Evolutionary conservation across 1,140 invertebrate species (phyloP), one percentile per base, ranked within the genome.

Genomic region (Zaprionus taronus): DNA sequence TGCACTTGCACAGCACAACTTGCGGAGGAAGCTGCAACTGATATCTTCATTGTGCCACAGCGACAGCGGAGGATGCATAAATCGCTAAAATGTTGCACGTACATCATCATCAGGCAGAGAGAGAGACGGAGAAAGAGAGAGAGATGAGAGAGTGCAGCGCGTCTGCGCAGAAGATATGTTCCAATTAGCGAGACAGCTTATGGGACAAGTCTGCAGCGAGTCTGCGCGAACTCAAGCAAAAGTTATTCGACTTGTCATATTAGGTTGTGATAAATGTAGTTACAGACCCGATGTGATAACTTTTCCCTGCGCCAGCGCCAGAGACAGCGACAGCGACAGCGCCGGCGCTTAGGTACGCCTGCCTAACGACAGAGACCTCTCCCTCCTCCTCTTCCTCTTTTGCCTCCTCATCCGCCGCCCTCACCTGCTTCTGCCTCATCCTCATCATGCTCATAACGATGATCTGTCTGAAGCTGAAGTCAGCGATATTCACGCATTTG

Each of bases 261-360:
- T 91, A 91, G 81, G 85, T 77, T 79, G 84, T 91, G 89, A 91
- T 91, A 90, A 91, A 91, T 91, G 89, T 91, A 91, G 89, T 91
- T 91, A 85, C 84, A 90, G 77, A 83, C 81, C 28, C 75, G 80
- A 91, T 85, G 81, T 91, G 89, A 91, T 91, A 89, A 91, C 84
- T 84, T 81, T 89, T 65, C 55, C 51, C 15, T 58, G 41, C 63
- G 65, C 44, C 64, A 67, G 71, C 80, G 57, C 47, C 53, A 20
- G 38, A n/a, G n/a, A 11, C 47, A 28, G 38, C 7, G 17, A 26
- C 31, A 11, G 31, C 4, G 2, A 47, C 56, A 69, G 57, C 63
- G 61, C 51, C 64, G 66, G 76, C 80, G 62, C 56, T 74, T 80
- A 74, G 73, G 51, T 72, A 67, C 47, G 47, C 5, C 22, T 77